Evolutionary conservation across 2,888 invertebrate species (phyloP).

Genomic region (Lutraria lutraria): DNA sequence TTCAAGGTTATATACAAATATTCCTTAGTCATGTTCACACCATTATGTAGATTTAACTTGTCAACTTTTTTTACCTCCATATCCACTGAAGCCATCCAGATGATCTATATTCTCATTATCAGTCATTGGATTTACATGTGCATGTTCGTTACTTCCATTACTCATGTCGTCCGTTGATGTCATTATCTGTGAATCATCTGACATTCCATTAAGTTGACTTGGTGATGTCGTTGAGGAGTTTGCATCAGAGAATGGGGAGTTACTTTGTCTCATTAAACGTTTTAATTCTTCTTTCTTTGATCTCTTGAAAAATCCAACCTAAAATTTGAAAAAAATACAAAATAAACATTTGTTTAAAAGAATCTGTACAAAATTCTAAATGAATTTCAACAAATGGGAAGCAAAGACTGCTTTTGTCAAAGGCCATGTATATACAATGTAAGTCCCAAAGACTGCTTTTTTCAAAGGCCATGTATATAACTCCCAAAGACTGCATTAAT

Average conservation of each 20-base stretch:
- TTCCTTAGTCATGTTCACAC: too few relatives aligned
- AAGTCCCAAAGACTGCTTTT: too few relatives aligned
- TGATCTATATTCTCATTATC: conserved; percentile 24
- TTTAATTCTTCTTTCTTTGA: conserved; percentile 66
- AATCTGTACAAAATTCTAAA: too few relatives aligned
- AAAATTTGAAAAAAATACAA: background rate
- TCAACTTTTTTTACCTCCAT: background rate
- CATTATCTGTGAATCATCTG: conserved; percentile 54
- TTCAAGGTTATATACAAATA: too few relatives aligned
- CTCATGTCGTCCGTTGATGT: conserved; percentile 50
- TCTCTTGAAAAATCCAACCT: conserved; percentile 70
- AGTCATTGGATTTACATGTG: conserved; percentile 55
- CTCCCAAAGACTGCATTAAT: too few relatives aligned
- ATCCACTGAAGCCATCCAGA: conserved; percentile 15
- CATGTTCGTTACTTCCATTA: conserved; percentile 43
- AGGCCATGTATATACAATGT: too few relatives aligned
- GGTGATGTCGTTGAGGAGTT: conserved; percentile 26
- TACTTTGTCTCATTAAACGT: conserved; percentile 50
- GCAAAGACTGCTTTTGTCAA: too few relatives aligned
- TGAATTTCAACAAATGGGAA: too few relatives aligned
- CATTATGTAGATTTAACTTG: too few relatives aligned
- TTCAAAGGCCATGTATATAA: too few relatives aligned
- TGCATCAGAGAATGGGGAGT: conserved; percentile 43
- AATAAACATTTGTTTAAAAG: background rate
- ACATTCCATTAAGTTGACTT: conserved; percentile 43